Base-by-base conservation (phyloP, 2,113 vertebrate species). In the Colaptes auratus region DNA sequence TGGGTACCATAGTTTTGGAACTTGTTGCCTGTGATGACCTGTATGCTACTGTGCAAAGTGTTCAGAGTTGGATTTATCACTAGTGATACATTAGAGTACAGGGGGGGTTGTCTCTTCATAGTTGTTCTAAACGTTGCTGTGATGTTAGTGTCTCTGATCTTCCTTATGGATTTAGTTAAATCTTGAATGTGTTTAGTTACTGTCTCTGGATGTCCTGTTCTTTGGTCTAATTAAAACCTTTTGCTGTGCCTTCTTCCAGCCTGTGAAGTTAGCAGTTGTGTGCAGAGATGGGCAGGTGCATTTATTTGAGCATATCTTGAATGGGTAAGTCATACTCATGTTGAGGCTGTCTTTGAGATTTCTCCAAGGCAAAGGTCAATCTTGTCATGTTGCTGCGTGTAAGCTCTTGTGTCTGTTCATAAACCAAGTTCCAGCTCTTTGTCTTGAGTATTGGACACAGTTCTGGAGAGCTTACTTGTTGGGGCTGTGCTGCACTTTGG, bases 301-400 rank as follows among this genome's bases (percentile, higher is more conserved):
- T 97, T 97, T 99, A 91, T 99, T 99, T 96, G 99, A 99, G 97
- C 99, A 99, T 97, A 98, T 99, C 96, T 97, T 99, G 94, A 99
- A 99, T 95, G 99, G 99, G 99, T 99, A 97, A 98, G 99, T 98
- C 85, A 36, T 75, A 56, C 84, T 94, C 35, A 36, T 80, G 13
- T 15, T 76, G 18, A 52, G 33, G 4, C 9, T 80, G 6, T 44
- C 17, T 93, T 78, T 76, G 19, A 61, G 71, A 73, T 16, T 31
- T 53, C 18, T 58, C 7, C 59, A 80, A 28, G 44, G 42, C 28
- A 53, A 35, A 78, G 25, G 35, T 79, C 36, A 36, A 39, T 73
- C 63, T 65, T 76, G 20, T 72, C 15, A 2, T 16, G 39, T 23
- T 86, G 25, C 42, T 64, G 48, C 25, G 30, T 78, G 83, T 81